phyloP scores from a whole-genome alignment of 2,888 invertebrate genomes.

The Harmothoe impar region DNA sequence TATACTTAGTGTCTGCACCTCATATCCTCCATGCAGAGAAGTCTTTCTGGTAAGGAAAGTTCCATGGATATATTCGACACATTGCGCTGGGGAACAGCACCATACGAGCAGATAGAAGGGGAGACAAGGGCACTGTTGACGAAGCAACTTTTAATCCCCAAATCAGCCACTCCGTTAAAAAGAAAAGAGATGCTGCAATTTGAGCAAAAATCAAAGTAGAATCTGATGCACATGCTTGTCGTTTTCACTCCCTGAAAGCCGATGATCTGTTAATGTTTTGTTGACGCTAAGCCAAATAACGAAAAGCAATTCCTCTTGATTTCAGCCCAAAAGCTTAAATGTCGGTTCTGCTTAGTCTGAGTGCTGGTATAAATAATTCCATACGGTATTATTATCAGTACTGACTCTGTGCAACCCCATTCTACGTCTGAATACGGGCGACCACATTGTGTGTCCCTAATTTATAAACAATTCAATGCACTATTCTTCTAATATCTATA shows the following conservation, averaged over 20 bases:
- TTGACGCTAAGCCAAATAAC: constrained; percentile 5
- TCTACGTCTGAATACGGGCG: too few species aligned
- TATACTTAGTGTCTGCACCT: too few species aligned
- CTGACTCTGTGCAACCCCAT: too few species aligned
- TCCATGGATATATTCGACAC: too few species aligned
- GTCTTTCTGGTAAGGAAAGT: too few species aligned
- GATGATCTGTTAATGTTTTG: not conserved
- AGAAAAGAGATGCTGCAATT: not conserved
- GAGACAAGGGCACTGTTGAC: not conserved
- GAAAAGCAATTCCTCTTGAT: not conserved
- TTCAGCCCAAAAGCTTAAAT: not conserved
- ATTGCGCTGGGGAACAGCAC: too few species aligned
- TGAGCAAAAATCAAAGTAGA: constrained; percentile 24
- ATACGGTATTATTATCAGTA: too few species aligned
- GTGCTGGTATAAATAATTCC: not conserved
- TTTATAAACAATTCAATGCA: too few species aligned
- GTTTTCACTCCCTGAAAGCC: not conserved
- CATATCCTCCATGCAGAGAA: too few species aligned
- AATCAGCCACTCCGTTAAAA: not conserved
- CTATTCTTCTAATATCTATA: too few species aligned
- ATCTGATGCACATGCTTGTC: not conserved
- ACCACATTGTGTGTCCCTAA: too few species aligned
- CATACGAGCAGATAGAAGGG: too few species aligned
- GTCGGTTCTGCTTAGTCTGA: not conserved
- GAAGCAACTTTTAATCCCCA: not conserved